Evolutionary conservation across 2,888 invertebrate genomes (phyloP).

Genomic region (Siphlonurus alternatus): DNA sequence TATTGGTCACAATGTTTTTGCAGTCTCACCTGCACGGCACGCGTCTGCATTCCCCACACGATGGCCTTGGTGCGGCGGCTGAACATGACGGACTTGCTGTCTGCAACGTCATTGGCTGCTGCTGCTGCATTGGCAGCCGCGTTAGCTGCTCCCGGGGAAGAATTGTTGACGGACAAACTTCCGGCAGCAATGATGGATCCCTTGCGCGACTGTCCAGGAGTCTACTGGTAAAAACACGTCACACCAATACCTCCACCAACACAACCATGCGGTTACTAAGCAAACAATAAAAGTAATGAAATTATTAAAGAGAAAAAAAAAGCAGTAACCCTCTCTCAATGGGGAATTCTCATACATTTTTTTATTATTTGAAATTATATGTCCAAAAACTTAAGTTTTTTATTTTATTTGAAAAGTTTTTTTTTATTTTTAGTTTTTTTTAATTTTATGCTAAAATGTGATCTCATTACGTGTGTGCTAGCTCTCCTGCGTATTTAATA

Average conservation of each 20-base stretch:
- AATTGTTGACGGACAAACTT: conserved; percentile 7
- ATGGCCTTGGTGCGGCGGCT: conserved; percentile 76
- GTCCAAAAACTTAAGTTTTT: too few species aligned
- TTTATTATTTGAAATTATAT: too few species aligned
- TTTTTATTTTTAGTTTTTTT: too few species aligned
- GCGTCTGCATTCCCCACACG: conserved; percentile 98
- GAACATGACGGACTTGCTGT: conserved; percentile 43
- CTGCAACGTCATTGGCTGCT: conserved; percentile 20
- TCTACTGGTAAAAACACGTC: conserved; percentile 11
- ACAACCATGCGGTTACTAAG: conserved; percentile 1
- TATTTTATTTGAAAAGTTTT: too few species aligned
- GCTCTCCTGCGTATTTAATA: too few species aligned
- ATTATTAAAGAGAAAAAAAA: too few species aligned
- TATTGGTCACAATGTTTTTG: neutral
- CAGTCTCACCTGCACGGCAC: conserved; percentile 61
- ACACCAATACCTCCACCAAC: conserved; percentile 1
- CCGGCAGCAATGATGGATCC: conserved; percentile 11
- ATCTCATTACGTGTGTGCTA: too few species aligned
- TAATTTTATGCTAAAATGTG: too few species aligned
- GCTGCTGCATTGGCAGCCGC: conserved; percentile 12
- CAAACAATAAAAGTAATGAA: neutral
- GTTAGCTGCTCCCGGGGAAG: conserved; percentile 10
- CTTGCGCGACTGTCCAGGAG: conserved; percentile 14
- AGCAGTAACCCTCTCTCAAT: too few species aligned
- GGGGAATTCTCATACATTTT: too few species aligned